Conservation (phyloP, 2,888 invertebrate species). For the Caradrina kadenii region DNA sequence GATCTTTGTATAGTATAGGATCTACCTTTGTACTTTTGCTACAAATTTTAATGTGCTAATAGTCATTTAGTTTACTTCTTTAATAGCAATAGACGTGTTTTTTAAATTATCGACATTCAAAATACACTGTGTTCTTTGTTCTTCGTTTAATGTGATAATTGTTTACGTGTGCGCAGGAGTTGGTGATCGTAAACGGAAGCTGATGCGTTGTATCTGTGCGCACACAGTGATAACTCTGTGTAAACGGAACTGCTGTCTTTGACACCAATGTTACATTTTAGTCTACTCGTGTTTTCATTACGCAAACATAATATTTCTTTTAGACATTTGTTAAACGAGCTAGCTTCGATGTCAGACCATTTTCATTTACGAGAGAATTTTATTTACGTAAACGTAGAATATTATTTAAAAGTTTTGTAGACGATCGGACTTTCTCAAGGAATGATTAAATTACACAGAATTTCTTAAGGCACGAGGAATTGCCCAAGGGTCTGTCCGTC, state of each 20-base stretch:
- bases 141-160: conserved; percentile 81
- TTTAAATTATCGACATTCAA: conserved; percentile 67
- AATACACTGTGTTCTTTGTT: conserved; percentile 78
- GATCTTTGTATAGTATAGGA: conserved; percentile 9
- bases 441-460: conserved; percentile 46
- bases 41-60: conserved; percentile 23
- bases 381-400: conserved; percentile 17
- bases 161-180: conserved; percentile 76
- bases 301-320: conserved; percentile 10
- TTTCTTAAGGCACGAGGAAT: conserved; percentile 25
- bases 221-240: conserved; percentile 50
- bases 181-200: conserved; percentile 75
- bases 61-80: conserved; percentile 14
- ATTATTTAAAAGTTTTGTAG: conserved; percentile 31
- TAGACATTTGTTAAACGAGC: background rate
- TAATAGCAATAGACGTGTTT: conserved; percentile 48
- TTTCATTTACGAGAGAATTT: conserved; percentile 29
- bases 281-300: conserved; percentile 17
- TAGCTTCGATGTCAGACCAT: background rate
- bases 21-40: background rate
- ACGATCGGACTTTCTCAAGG: conserved; percentile 14
- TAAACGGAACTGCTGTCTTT: conserved; percentile 61
- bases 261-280: conserved; percentile 31
- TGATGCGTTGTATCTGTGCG: conserved; percentile 62
- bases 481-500: conserved; percentile 8